Conservation (phyloP, 2,797 vertebrate genomes). For the Xenops minutus region DNA sequence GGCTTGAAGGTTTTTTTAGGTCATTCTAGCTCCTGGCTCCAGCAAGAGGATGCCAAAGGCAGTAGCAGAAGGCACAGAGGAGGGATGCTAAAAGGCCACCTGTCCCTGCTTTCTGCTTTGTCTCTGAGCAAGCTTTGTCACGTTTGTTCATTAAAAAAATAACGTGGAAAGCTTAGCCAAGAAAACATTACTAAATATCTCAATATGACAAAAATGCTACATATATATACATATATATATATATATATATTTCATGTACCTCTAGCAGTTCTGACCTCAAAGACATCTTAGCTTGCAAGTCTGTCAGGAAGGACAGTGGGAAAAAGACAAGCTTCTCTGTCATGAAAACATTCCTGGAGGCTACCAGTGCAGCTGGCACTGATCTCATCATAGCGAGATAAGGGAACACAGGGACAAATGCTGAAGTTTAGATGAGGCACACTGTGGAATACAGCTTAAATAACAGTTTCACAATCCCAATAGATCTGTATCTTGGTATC, state of each 20-base stretch:
- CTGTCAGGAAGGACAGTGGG: background rate
- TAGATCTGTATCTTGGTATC: background rate
- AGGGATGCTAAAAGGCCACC: slow-evolving; percentile 2
- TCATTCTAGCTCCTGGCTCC: background rate
- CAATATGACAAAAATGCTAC: background rate
- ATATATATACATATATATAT: background rate
- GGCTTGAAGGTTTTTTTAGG: background rate
- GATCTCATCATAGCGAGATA: background rate
- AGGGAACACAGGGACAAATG: background rate
- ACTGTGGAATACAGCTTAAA: background rate
- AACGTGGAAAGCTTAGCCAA: background rate
- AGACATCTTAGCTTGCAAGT: background rate
- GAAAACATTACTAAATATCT: background rate
- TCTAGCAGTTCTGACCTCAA: background rate
- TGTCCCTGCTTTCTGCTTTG: background rate
- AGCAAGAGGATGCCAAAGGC: background rate
- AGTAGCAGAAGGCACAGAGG: slow-evolving; percentile 27
- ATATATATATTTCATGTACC: background rate
- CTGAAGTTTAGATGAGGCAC: background rate
- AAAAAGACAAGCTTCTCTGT: background rate
- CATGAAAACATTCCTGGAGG: background rate
- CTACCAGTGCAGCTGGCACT: background rate
- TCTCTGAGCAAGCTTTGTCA: background rate
- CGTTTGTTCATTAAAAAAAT: background rate
- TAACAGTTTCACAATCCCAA: background rate